Base-by-base conservation (phyloP, 2,113 vertebrate genomes). In the Formicarius rufipectus region DNA sequence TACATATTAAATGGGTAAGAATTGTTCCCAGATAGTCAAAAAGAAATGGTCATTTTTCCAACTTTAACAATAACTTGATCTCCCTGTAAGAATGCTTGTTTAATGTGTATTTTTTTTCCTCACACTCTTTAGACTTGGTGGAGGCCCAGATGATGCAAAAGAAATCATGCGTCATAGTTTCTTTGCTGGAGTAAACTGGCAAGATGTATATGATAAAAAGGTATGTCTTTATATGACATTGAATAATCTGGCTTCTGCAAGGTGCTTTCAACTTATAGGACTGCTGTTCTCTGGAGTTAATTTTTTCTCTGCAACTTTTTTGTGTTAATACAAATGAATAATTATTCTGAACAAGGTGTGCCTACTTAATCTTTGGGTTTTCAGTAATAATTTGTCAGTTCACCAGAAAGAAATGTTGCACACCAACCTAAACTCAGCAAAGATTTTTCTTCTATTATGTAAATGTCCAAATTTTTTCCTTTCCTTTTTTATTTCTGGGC, bases 181-280 rank as follows among this genome's bases (percentile, higher is more conserved):
- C 98, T 99, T 99, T 97, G 98, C 98, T 95, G 99, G 98, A 91
- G 96, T 99, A 50, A 99, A 99, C 97, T 99, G 99, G 99, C 99
- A 99, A 97, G 98, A 99, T 95, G 99, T 99, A 12, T 99, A 99
- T 87, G 99, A 99, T 98, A 99, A 99, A 98, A 99, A 99, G 99
- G 99, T 99, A 98, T 59, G 98, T 95, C 47, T 89, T 75, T 35
- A 3, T 59, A 21, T 47, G 53, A 19, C 33, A n/a, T 19, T 39
- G 30, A 53, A 27, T 80, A 12, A 66, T 60, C 42, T 91, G 40
- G 30, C 17, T 93, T 87, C 83, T 95, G 68, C 10, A 55, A 28
- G 28, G 44, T 81, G 19, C 15, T 77, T 76, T 84, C 62, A 47
- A 5, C 20, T 76, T 60, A n/a, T 35, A 45, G 62, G 31, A 60